These are phyloP conservation scores for Zaprionus ghesquierei DNA, from an alignment of 1,140 invertebrate species.

Conservation along the genomic window DNA sequence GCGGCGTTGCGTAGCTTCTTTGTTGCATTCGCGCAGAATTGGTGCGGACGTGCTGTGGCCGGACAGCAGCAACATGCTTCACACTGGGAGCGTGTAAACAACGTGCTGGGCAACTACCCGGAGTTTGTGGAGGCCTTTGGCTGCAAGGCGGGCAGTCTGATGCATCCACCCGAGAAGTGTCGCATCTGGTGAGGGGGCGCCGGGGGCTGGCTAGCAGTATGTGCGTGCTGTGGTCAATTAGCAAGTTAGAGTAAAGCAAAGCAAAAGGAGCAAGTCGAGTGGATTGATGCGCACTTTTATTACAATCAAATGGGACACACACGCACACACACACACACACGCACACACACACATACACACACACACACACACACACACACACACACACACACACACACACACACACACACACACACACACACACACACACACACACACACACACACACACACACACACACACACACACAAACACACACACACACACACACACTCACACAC, in stretches of 20 bases:
- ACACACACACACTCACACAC: too few species aligned
- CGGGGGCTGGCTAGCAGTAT: not conserved
- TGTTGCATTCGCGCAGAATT: constrained; percentile 70
- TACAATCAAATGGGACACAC: not conserved
- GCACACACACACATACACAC: too few species aligned
- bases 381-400: too few species aligned
- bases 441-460: too few species aligned
- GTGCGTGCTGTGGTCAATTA: not conserved
- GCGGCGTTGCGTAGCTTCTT: constrained; percentile 51
- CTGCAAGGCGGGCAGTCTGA: constrained; percentile 48
- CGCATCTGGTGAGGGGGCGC: constrained; percentile 55
- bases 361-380: too few species aligned
- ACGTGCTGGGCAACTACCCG: constrained; percentile 68
- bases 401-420: too few species aligned
- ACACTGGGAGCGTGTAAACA: constrained; percentile 68
- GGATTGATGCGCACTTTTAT: not conserved
- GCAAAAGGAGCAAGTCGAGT: not conserved
- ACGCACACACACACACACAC: too few species aligned
- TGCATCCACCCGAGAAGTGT: constrained; percentile 70
- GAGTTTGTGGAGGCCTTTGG: constrained; percentile 64
- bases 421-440: too few species aligned
- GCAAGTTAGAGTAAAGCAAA: not conserved
- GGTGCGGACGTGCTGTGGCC: constrained; percentile 56
- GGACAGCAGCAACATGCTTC: constrained; percentile 33
- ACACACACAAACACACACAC: too few species aligned